Base-by-base conservation (phyloP, 1,140 invertebrate species). In the Calliphora vicina region DNA sequence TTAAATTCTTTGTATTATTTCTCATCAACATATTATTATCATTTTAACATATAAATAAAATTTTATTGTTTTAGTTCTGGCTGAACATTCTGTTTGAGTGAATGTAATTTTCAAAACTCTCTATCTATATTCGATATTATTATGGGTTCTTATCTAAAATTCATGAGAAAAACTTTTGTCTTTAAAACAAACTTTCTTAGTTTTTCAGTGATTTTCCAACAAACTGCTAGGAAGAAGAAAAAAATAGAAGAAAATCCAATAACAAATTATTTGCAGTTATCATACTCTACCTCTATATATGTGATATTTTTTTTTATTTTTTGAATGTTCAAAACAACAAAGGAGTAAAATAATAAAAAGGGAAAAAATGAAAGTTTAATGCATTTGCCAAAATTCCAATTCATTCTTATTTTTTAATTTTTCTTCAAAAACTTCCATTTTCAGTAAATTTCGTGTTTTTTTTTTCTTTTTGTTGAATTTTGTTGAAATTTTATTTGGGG, bases 361-460 rank as follows among this genome's bases (percentile, higher is more conserved):
- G 57, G 86, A 86, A 89, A 89, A 89, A 89, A 88, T 89, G 88
- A 88, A 89, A 89, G 88, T 89, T 89, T 88, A 89, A 88, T 89
- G 86, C 87, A 85, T 89, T 88, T 87, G 85, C 86, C 88, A 89
- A 89, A 89, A 45, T 86, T 86, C 87, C 87, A 89, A 89, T 89
- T 86, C 86, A 83, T 84, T 86, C 85, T 80, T 42, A 71, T 29
- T 71, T 81, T 57, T 50, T 80, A 13, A 9, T 80, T 61, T 10
- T 71, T 67, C 83, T 85, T 0, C 35, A 35, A 10, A 5, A 35
- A 35, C 35, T 35, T 35, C 35, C 35, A 35, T 45, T 15, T 43
- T n/a, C 15, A 80, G 8, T 27, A 26, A 25, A 82, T 83, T 26
- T 82, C 83, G 81, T 84, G 23, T 26, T 83, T 35, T 43, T 78